phyloP scores from a whole-genome alignment of 2,113 vertebrate species.

The Eonycteris spelaea region DNA sequence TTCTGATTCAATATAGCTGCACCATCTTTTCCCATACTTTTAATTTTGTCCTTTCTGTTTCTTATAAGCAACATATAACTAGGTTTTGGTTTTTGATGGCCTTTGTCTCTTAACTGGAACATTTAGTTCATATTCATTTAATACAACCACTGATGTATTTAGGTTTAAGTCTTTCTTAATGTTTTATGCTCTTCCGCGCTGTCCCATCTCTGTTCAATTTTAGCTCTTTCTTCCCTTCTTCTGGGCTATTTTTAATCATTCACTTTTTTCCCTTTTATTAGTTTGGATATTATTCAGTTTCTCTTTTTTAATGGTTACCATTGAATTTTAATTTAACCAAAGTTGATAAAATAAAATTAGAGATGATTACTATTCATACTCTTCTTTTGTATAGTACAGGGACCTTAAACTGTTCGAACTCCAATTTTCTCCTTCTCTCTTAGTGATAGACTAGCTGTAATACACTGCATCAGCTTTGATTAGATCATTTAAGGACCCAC shows the following conservation, averaged over 20 bases:
- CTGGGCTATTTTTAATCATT: not conserved
- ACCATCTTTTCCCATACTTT: not conserved
- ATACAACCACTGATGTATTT: not conserved
- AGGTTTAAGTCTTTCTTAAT: not conserved
- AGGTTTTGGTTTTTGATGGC: not conserved
- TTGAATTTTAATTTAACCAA: not conserved
- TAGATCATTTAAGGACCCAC: not conserved
- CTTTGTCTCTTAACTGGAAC: not conserved
- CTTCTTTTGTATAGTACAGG: not conserved
- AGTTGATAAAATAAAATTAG: not conserved
- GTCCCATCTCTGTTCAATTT: not conserved
- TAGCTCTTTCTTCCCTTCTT: not conserved
- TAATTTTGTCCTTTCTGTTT: not conserved
- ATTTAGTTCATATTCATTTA: not conserved
- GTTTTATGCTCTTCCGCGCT: not conserved
- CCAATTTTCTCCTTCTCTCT: not conserved
- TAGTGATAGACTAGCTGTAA: not conserved
- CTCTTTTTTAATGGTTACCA: not conserved
- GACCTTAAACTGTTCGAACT: not conserved
- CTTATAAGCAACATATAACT: not conserved
- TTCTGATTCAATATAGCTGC: not conserved
- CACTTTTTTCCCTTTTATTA: not conserved
- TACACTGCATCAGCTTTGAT: not conserved
- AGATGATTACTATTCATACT: not conserved
- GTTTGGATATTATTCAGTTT: not conserved